phyloP scores from a whole-genome alignment of 2,888 invertebrate species.

The Scotopteryx bipunctaria region DNA sequence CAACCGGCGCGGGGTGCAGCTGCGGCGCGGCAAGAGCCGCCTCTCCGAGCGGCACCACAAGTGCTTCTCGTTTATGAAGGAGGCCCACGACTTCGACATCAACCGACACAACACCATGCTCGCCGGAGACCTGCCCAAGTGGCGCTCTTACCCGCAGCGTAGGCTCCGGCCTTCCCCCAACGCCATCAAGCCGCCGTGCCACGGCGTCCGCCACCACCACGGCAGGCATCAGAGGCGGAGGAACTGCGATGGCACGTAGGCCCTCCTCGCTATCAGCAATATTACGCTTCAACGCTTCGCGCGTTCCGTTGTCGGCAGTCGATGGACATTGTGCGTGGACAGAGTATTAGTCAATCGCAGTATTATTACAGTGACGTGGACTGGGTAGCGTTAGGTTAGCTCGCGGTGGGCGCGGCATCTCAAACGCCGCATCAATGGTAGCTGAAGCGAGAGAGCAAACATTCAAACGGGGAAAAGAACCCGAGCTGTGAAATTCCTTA shows the following conservation, averaged over 20 bases:
- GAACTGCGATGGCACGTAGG: conserved; percentile 78
- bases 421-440: conserved; percentile 78
- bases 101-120: conserved; percentile 83
- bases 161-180: conserved; percentile 67
- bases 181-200: conserved; percentile 70
- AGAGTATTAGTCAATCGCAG: conserved; percentile 84
- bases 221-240: conserved; percentile 73
- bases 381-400: conserved; percentile 79
- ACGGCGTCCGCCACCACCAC: conserved; percentile 74
- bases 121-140: conserved; percentile 73
- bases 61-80: conserved; percentile 86
- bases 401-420: conserved; percentile 74
- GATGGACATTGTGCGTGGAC: conserved; percentile 80
- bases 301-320: conserved; percentile 81
- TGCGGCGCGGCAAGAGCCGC: conserved; percentile 73
- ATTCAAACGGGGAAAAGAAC: conserved; percentile 73
- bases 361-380: conserved; percentile 83
- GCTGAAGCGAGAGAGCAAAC: conserved; percentile 80
- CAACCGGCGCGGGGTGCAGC: conserved; percentile 83
- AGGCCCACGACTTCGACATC: conserved; percentile 85
- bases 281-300: conserved; percentile 80
- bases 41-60: conserved; percentile 73
- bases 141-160: conserved; percentile 70
- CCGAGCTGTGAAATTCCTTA: conserved; percentile 82
- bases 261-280: conserved; percentile 63